Evolutionary conservation across 2,113 vertebrate genomes (phyloP), one percentile per base, ranked within the genome.

Genomic region (Campylomormyrus tamandua): DNA sequence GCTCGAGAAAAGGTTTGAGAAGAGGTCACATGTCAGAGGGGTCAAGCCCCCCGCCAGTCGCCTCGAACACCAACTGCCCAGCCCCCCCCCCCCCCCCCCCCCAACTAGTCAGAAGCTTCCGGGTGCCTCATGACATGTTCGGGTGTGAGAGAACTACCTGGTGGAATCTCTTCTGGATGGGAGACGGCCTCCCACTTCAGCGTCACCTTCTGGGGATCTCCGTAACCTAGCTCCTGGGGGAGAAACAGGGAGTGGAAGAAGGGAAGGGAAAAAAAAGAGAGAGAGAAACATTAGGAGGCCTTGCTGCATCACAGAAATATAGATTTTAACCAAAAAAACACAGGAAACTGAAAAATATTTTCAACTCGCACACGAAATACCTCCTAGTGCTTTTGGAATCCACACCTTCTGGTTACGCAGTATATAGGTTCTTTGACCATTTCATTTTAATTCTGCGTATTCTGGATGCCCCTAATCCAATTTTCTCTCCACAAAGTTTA

Each of bases 111-210:
- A 19, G 8, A 17, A 53, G 74, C 74, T 80, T 80, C 74, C 6
- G 52, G 48, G 24, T 11, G 31, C 31, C 50, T 53, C n/a, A 19
- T 35, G 46, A 27, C 10, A 17, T 6, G 4, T 17, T 13, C 48
- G 5, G n/a, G 70, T 9, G 27, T 8, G 49, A 49, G 13, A 9
- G 35, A 19, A 48, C 15, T 91, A 93, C 92, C 90, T 92, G 91
- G 77, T 90, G 87, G 87, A 92, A 90, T 91, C 89, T 88, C 88
- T 46, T 90, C 49, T 89, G 83, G 87, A 87, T 89, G 89, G 91
- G 91, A 93, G 91, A 91, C 48, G 62, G 88, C 87, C 90, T 91
- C 92, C 91, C 92, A 89, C 86, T 90, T 39, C 35, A 39, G 87
- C 83, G 83, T 87, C 58, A 85, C 84, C n/a, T 74, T 90, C 58